phyloP scores from a whole-genome alignment of 2,888 invertebrate species.

The Serripes groenlandicus region DNA sequence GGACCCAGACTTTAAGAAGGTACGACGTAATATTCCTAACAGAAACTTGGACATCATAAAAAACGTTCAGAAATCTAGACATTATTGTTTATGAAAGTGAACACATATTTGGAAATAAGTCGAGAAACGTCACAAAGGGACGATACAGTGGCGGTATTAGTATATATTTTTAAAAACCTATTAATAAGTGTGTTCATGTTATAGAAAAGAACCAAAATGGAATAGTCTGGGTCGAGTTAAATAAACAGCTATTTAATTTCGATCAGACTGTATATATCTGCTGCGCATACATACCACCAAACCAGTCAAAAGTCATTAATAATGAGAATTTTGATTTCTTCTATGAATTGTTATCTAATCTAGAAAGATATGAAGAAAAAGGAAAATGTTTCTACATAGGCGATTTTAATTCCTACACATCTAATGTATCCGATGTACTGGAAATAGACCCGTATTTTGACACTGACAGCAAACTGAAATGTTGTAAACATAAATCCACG shows the following conservation, averaged over 20 bases:
- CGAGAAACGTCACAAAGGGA: conserved; percentile 6
- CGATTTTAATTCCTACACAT: conserved; percentile 5
- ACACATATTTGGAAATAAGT: conserved; percentile 31
- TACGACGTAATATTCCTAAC: too few relatives aligned
- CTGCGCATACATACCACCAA: conserved; percentile 23
- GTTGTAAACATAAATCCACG: conserved; percentile 24
- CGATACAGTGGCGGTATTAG: conserved; percentile 24
- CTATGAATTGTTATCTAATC: too few relatives aligned
- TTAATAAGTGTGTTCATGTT: background rate
- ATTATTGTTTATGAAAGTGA: conserved; percentile 3
- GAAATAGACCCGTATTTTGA: conserved; percentile 16
- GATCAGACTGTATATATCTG: conserved; percentile 14
- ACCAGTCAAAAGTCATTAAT: conserved; percentile 3
- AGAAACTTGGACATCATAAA: background rate
- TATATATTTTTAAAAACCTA: conserved; percentile 2
- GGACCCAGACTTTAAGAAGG: too few relatives aligned
- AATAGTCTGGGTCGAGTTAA: background rate
- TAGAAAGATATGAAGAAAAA: background rate
- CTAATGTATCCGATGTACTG: conserved; percentile 8
- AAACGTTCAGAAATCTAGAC: too few relatives aligned
- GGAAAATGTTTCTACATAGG: background rate
- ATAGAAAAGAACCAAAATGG: conserved; percentile 4
- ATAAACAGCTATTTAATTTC: background rate
- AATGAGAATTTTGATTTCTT: conserved; percentile 10
- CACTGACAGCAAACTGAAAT: too few relatives aligned